phyloP scores from a whole-genome alignment of 2,797 vertebrate genomes.

The Squalus acanthias region DNA sequence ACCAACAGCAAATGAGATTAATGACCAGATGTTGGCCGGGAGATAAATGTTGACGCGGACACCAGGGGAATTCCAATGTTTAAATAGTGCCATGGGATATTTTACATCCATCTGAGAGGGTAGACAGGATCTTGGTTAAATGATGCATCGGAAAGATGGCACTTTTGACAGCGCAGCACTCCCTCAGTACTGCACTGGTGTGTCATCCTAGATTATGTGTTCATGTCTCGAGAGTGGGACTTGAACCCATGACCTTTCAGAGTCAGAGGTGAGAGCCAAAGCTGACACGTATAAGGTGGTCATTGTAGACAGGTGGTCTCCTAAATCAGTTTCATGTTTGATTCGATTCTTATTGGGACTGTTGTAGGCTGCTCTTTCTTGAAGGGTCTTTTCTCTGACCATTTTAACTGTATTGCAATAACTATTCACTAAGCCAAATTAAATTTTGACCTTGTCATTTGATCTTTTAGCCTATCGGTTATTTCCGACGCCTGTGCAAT shows the following conservation, averaged over 20 bases:
- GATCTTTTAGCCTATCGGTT: constrained; percentile 19
- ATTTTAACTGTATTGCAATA: not conserved
- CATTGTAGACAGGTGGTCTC: not conserved
- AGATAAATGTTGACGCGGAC: not conserved
- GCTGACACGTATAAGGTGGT: not conserved
- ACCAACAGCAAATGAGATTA: not conserved
- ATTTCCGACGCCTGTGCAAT: not conserved
- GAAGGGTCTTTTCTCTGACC: not conserved
- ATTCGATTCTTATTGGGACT: not conserved
- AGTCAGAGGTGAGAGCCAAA: not conserved
- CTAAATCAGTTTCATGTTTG: not conserved
- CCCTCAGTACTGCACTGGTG: too few species aligned
- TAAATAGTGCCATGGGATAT: too few species aligned
- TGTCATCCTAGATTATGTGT: not conserved
- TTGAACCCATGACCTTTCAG: not conserved
- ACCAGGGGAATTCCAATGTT: not conserved
- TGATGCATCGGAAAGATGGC: too few species aligned
- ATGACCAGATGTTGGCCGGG: not conserved
- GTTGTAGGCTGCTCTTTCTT: not conserved
- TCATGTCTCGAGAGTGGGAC: not conserved
- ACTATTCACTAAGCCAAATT: not conserved
- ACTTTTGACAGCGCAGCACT: not conserved
- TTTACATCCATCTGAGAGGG: not conserved
- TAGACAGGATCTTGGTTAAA: not conserved
- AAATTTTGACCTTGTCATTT: constrained; percentile 32